A percentile compares a stretch with the other conserved stretches of the same genome.
Evolutionary conservation across 2,888 invertebrate genomes (phyloP).

Genomic region (Epinotia demarniana): DNA sequence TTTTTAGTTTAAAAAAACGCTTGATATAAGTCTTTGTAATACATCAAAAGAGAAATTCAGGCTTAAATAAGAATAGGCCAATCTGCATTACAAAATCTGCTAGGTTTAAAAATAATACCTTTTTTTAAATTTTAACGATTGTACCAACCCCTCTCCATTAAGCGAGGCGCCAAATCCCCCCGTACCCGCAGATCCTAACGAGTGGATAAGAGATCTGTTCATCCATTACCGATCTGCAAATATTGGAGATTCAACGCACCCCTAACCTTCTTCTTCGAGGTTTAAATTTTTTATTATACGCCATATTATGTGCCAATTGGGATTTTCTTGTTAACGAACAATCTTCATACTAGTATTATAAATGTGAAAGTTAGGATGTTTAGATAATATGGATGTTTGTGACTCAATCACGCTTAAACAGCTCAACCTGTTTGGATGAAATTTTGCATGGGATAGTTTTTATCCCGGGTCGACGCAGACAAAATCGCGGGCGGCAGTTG

Average conservation of each 20-base stretch:
- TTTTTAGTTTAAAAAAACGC: not conserved
- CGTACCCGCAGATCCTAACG: conserved; percentile 7
- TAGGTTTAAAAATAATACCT: not conserved
- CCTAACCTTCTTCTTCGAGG: not conserved
- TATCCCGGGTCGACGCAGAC: too few relatives aligned
- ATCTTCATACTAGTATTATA: not conserved
- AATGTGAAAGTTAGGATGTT: too few relatives aligned
- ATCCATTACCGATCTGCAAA: conserved; percentile 7
- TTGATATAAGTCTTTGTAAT: not conserved
- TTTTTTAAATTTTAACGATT: not conserved
- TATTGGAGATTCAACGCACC: conserved; percentile 1
- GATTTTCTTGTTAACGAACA: not conserved
- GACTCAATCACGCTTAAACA: too few relatives aligned
- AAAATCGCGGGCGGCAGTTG: too few relatives aligned
- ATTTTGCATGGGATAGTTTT: too few relatives aligned
- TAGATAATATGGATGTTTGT: too few relatives aligned
- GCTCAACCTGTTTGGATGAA: too few relatives aligned
- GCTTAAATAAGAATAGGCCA: not conserved
- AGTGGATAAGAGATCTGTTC: conserved; percentile 18
- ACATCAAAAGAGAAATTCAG: not conserved
- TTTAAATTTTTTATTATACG: not conserved
- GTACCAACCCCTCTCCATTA: not conserved
- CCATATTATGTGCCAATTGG: not conserved
- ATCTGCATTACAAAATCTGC: not conserved
- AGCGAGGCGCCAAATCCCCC: not conserved